A percentile compares a stretch with the other conserved stretches of the same genome.
Evolutionary conservation across 2,888 invertebrate genomes (phyloP).

Genomic region (Thera britannica): DNA sequence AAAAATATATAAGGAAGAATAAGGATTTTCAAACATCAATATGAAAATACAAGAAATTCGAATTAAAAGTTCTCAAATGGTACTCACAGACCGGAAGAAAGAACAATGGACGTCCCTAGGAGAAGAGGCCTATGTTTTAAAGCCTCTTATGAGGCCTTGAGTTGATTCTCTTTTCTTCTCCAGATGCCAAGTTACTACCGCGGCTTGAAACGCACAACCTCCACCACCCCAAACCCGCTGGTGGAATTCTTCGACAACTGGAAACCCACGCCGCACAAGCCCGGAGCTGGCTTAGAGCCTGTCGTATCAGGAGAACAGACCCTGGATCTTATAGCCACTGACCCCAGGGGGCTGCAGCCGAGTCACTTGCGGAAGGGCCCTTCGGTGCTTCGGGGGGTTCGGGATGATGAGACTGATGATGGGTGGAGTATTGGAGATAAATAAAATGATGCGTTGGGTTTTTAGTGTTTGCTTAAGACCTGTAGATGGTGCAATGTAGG

Average conservation of each 20-base stretch:
- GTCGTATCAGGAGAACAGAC: neutral
- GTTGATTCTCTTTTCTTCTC: neutral
- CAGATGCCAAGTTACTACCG: constrained; percentile 68
- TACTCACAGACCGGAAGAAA: too few relatives aligned
- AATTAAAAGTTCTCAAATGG: too few relatives aligned
- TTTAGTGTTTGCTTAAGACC: too few relatives aligned
- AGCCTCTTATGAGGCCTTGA: too few relatives aligned
- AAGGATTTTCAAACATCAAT: too few relatives aligned
- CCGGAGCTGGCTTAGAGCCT: neutral
- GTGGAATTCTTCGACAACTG: constrained; percentile 43
- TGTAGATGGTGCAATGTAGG: too few relatives aligned
- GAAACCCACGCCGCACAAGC: neutral
- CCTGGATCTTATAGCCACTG: neutral
- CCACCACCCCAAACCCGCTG: constrained; percentile 39
- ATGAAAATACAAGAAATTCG: too few relatives aligned
- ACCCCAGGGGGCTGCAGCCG: neutral
- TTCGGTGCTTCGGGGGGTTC: neutral
- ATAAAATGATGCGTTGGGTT: neutral
- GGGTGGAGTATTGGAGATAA: constrained; percentile 28
- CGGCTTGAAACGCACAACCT: constrained; percentile 53
- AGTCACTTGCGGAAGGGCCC: neutral
- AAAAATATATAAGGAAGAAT: too few relatives aligned
- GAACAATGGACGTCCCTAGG: too few relatives aligned
- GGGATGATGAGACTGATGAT: constrained; percentile 29
- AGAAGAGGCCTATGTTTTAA: too few relatives aligned